Evolutionary conservation across 2,797 vertebrate species (phyloP), one percentile per base, ranked within the genome.

Genomic region (Sebastiscus albofasciatus): DNA sequence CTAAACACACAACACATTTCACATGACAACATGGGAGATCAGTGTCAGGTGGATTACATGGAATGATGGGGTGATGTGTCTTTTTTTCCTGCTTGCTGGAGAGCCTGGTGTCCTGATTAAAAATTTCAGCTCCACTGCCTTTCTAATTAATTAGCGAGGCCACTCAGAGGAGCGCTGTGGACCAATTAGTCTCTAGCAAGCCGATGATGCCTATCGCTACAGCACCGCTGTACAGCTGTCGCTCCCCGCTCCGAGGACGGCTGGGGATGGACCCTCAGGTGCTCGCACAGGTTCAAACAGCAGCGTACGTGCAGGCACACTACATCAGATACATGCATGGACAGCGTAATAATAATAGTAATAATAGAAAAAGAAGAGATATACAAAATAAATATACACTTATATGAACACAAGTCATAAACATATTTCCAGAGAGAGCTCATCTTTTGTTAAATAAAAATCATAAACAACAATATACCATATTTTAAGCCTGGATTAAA

Each of bases 101-200:
- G 89, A 95, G 90, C 87, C 92, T 88, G 92, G 92, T 92, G 89
- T 94, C 93, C 92, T 96, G 95, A 96, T 96, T 96, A 96, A 96
- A 96, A 95, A 94, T 94, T 95, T 96, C 94, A 95, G 95, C 94
- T 95, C 90, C 91, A 91, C 93, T 94, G 94, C 90, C 88, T 96
- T 94, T 95, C 90, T 95, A 96, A 96, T 96, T 96, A 96, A 96
- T 96, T 96, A 95, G 94, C 81, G 86, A 91, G 94, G 93, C 93
- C 93, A 95, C 94, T 95, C 94, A 90, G 91, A 94, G 93, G 92
- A 92, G 90, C 91, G 86, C 92, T 77, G 89, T 82, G 90, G 93
- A 93, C 94, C 94, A 95, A 95, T 96, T 95, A 95, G 95, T 93
- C 91, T 93, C 88, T 88, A 85, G 92, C 90, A 92, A 95, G 91